Conservation (phyloP, 2,888 invertebrate genomes). For the Tuberolachnus salignus region DNA sequence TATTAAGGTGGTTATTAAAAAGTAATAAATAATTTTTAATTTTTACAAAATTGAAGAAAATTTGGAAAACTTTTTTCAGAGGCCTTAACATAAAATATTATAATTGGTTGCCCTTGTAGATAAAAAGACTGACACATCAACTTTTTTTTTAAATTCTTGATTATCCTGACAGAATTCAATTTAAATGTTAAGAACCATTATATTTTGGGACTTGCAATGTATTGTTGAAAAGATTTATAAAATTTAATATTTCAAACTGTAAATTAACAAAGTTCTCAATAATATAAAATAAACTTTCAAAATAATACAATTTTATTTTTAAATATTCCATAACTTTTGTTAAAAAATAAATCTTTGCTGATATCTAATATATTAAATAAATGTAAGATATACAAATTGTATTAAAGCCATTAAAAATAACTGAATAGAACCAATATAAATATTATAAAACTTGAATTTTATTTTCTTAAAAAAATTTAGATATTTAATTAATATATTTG, state of each 20-base stretch:
- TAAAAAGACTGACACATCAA: no score
- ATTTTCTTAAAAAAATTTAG: not conserved
- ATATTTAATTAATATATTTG: no score
- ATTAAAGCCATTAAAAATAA: not conserved
- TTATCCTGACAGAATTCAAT: no score
- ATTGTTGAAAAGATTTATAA: not conserved
- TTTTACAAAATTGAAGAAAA: no score
- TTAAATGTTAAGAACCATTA: no score
- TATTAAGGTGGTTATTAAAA: no score
- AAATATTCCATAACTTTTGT: not conserved
- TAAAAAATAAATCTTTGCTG: not conserved
- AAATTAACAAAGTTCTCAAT: not conserved
- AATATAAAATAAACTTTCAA: not conserved
- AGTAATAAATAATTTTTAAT: no score
- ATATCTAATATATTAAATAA: not conserved
- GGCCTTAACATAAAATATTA: not conserved
- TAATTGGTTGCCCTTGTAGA: no score
- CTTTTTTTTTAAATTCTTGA: no score
- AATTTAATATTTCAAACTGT: not conserved
- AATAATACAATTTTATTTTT: constrained; percentile 8
- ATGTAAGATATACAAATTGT: not conserved
- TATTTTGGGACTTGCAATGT: no score
- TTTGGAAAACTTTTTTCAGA: not conserved
- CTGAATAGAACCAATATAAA: not conserved
- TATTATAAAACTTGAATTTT: not conserved